Conservation (phyloP, 2,888 invertebrate species). For the Sinelater perroti region DNA sequence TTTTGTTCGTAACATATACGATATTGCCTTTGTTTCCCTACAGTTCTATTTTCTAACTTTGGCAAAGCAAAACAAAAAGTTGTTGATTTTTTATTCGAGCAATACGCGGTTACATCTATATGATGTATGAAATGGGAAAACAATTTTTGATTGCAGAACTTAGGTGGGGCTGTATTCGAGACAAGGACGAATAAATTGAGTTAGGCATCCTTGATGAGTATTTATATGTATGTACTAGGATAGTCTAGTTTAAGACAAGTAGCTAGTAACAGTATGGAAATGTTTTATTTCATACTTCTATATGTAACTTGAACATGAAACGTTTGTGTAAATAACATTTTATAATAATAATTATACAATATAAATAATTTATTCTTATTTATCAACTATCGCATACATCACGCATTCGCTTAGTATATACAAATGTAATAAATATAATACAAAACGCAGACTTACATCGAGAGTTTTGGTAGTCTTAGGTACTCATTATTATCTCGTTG, state of each 20-base stretch:
- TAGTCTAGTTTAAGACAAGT: slow-evolving; percentile 21
- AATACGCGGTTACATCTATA: no score
- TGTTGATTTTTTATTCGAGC: no score
- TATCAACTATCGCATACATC: slow-evolving; percentile 39
- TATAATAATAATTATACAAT: slow-evolving; percentile 46
- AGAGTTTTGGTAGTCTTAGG: slow-evolving; percentile 45
- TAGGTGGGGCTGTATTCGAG: slow-evolving; percentile 1
- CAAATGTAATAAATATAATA: slow-evolving; percentile 49
- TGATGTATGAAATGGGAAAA: no score
- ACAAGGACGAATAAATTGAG: no score
- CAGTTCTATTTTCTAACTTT: no score
- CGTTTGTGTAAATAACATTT: slow-evolving; percentile 56
- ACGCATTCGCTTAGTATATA: slow-evolving; percentile 45
- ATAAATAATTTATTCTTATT: slow-evolving; percentile 43
- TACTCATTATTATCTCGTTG: slow-evolving; percentile 48
- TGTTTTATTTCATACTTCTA: slow-evolving; percentile 48
- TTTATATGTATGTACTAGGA: slow-evolving; percentile 17
- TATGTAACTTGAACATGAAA: slow-evolving; percentile 54
- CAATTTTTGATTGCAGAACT: no score
- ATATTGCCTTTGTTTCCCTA: no score
- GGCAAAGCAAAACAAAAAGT: no score
- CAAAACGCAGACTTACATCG: slow-evolving; percentile 48
- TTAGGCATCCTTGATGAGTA: slow-evolving; percentile 16
- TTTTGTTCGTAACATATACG: no score
- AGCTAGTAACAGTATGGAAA: slow-evolving; percentile 49